Conservation (phyloP, 1,140 invertebrate genomes). For the Cherax destructor region DNA sequence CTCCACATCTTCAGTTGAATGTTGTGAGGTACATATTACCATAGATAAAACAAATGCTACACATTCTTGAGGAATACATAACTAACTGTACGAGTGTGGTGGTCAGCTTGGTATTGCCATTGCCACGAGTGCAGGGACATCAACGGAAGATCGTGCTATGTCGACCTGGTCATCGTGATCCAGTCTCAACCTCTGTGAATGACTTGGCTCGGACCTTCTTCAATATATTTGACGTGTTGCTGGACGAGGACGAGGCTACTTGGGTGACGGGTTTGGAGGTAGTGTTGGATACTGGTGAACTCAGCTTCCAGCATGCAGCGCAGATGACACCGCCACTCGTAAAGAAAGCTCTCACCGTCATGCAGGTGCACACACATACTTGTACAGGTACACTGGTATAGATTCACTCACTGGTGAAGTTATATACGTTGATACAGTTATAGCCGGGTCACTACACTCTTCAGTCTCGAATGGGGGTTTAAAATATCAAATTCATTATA, state of each 20-base stretch:
- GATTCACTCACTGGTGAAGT: no score
- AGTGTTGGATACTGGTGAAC: conserved; percentile 80
- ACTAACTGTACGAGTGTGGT: no score
- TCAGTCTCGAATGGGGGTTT: no score
- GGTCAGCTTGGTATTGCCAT: conserved; percentile 29
- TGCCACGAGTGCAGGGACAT: conserved; percentile 6
- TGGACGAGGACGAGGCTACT: conserved; percentile 76
- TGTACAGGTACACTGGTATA: no score
- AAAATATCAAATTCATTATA: no score
- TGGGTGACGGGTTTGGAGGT: conserved; percentile 80
- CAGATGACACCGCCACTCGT: conserved; percentile 80
- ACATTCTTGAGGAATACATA: not conserved
- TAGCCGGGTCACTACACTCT: no score
- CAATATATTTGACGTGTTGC: conserved; percentile 77
- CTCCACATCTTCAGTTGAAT: no score
- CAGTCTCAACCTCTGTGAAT: conserved; percentile 25
- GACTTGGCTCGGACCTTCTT: conserved; percentile 41
- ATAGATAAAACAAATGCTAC: no score
- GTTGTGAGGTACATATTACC: no score
- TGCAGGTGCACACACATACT: conserved; percentile 71
- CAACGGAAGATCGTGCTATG: conserved; percentile 6
- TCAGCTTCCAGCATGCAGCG: conserved; percentile 79
- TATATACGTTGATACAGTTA: no score
- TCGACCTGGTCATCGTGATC: conserved; percentile 52
- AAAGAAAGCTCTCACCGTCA: conserved; percentile 74